phyloP scores from a whole-genome alignment of 2,888 invertebrate genomes.

The Parnassius mnemosyne region DNA sequence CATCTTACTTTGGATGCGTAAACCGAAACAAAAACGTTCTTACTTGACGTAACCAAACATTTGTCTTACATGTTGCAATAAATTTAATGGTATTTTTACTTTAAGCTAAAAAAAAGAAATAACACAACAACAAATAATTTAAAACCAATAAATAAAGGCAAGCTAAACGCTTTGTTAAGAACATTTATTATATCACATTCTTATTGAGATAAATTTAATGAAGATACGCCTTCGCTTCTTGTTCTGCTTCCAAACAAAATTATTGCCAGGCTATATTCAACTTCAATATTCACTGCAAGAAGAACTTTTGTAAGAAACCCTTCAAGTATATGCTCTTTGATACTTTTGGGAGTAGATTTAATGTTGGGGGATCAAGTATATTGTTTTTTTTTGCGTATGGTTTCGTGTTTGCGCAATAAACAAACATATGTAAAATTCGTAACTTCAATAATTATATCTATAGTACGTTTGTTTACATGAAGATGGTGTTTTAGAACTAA shows the following conservation, averaged over 20 bases:
- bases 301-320: constrained; percentile 15
- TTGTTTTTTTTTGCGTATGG: constrained; percentile 2
- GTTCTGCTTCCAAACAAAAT: constrained; percentile 10
- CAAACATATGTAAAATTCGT: constrained; percentile 2
- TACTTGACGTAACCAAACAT: constrained; percentile 4
- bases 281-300: constrained; percentile 12
- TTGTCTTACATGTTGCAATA: constrained; percentile 7
- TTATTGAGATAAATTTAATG: constrained; percentile 5
- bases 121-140: constrained; percentile 7
- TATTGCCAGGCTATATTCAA: constrained; percentile 13
- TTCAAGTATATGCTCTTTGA: constrained; percentile 21
- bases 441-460: too few species aligned
- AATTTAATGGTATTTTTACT: constrained; percentile 4
- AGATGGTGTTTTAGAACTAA: too few species aligned
- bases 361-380: constrained; percentile 17
- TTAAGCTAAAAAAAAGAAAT: constrained; percentile 1
- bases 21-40: constrained; percentile 14
- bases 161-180: constrained; percentile 7
- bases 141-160: constrained; percentile 19
- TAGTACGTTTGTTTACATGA: too few species aligned
- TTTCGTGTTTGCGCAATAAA: constrained; percentile 1
- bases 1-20: constrained; percentile 3
- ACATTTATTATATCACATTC: constrained; percentile 9
- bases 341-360: constrained; percentile 22
- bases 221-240: constrained; percentile 4